Percentiles rank a stretch among this genome's conserved stretches.
Conservation (phyloP, 2,113 vertebrate genomes). For the Thamnophis sirtalis region DNA sequence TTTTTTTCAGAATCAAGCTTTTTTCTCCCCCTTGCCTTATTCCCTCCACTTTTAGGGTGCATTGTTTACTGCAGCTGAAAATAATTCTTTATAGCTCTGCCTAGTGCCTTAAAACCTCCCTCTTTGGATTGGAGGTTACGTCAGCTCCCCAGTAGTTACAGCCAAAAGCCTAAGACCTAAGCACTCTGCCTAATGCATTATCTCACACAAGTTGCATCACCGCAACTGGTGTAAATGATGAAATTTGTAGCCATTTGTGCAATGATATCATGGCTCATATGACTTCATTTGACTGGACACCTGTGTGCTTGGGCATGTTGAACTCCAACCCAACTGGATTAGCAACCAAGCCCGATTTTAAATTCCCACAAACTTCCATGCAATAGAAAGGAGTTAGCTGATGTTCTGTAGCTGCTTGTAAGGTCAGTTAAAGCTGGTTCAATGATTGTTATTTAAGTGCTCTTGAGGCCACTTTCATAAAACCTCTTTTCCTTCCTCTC, state of each 20-base stretch:
- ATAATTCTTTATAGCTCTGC: background rate
- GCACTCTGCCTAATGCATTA: background rate
- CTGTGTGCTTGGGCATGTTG: background rate
- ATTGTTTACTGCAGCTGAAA: background rate
- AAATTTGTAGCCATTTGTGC: background rate
- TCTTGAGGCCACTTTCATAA: background rate
- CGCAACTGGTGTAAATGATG: background rate
- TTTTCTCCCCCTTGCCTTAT: background rate
- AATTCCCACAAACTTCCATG: background rate
- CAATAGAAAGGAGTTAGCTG: rapidly evolving
- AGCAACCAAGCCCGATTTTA: background rate
- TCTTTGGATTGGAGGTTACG: background rate
- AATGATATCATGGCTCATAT: background rate
- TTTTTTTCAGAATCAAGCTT: background rate
- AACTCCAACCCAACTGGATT: background rate
- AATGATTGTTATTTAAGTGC: background rate
- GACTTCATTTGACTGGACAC: background rate
- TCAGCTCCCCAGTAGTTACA: background rate
- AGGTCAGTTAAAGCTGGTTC: background rate
- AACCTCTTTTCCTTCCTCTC: background rate
- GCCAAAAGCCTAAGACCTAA: background rate
- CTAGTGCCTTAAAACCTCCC: background rate
- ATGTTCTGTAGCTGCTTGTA: background rate
- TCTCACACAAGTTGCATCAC: background rate
- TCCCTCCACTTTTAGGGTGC: background rate